phyloP scores from a whole-genome alignment of 1,140 invertebrate species.

The Chymomyza costata region DNA sequence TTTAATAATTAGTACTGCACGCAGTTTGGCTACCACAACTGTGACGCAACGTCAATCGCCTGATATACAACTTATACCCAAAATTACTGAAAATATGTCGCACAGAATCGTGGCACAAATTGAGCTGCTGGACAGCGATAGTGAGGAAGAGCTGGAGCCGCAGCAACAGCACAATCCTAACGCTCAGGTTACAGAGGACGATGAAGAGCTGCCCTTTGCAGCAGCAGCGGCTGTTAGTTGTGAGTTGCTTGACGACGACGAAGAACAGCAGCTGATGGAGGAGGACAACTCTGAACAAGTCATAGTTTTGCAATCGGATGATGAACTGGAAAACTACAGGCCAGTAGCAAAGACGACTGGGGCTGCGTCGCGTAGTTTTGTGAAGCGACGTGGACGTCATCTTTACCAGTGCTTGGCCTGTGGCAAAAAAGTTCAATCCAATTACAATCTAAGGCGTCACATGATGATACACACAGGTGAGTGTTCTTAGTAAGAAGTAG shows the following conservation, averaged over 20 bases:
- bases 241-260: conserved; percentile 31
- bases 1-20: conserved; percentile 33
- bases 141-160: conserved; percentile 26
- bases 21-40: conserved; percentile 22
- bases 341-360: not conserved
- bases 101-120: conserved; percentile 57
- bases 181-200: conserved; percentile 7
- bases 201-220: conserved; percentile 23
- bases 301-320: conserved; percentile 33
- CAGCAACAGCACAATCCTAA: conserved; percentile 1
- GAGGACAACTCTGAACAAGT: conserved; percentile 1
- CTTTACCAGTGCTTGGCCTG: conserved; percentile 62
- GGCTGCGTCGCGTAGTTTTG: conserved; percentile 20
- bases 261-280: conserved; percentile 13
- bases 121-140: conserved; percentile 54
- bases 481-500: not conserved
- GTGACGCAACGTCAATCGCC: conserved; percentile 27
- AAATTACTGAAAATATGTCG: conserved; percentile 13
- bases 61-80: conserved; percentile 45
- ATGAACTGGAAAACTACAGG: conserved; percentile 14
- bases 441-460: conserved; percentile 67
- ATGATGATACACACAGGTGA: conserved; percentile 75
- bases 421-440: conserved; percentile 70
- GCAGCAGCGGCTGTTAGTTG: conserved; percentile 33
- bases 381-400: conserved; percentile 48